A percentile compares a stretch with the other conserved stretches of the same genome.
Evolutionary conservation across 2,888 invertebrate genomes (phyloP).

Genomic region (Lymantria monacha): DNA sequence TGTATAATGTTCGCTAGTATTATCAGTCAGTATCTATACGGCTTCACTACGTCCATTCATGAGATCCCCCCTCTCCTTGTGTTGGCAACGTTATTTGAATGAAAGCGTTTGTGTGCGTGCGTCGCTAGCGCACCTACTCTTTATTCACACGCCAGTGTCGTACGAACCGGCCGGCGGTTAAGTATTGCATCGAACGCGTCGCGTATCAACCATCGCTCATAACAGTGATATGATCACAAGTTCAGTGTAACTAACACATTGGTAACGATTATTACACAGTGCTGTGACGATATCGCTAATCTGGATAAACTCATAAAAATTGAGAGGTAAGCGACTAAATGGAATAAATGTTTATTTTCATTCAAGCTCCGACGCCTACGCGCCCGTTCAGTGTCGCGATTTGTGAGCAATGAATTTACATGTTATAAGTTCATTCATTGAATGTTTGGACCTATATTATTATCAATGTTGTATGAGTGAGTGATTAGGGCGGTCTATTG

Average conservation of each 20-base stretch:
- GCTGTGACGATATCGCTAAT: slow-evolving; percentile 70
- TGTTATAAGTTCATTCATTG: slow-evolving; percentile 78
- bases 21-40: slow-evolving; percentile 74
- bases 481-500: slow-evolving; percentile 60
- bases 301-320: slow-evolving; percentile 77
- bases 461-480: slow-evolving; percentile 71
- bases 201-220: slow-evolving; percentile 40
- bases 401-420: slow-evolving; percentile 79
- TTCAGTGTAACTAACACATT: slow-evolving; percentile 60
- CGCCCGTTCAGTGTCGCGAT: slow-evolving; percentile 74
- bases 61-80: slow-evolving; percentile 54
- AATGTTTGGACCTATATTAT: slow-evolving; percentile 68
- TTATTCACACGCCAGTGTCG: slow-evolving; percentile 52
- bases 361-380: slow-evolving; percentile 74
- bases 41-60: slow-evolving; percentile 81
- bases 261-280: slow-evolving; percentile 53
- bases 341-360: slow-evolving; percentile 71
- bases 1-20: slow-evolving; percentile 64
- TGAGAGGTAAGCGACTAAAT: slow-evolving; percentile 65
- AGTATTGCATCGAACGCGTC: slow-evolving; percentile 46
- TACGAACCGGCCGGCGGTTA: slow-evolving; percentile 53
- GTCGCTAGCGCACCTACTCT: slow-evolving; percentile 61
- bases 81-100: slow-evolving; percentile 55
- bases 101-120: slow-evolving; percentile 62
- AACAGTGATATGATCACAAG: slow-evolving; percentile 65